phyloP scores from a whole-genome alignment of 2,113 vertebrate species.

The Hippolais icterina region DNA sequence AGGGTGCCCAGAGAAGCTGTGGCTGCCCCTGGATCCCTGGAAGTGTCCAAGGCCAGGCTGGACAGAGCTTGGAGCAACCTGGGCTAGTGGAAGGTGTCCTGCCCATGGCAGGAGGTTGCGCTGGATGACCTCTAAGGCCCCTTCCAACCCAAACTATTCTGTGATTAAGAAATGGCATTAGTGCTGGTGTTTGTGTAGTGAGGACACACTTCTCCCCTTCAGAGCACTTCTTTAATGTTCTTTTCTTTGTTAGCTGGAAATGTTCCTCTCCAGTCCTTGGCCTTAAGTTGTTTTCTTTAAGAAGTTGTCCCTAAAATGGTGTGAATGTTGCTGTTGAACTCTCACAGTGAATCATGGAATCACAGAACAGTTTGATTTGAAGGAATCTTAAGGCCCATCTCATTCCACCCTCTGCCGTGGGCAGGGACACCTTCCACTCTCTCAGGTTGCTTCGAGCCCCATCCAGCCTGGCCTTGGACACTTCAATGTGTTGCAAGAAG shows the following conservation, averaged over 20 bases:
- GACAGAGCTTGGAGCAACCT: rapidly evolving
- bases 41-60: not conserved
- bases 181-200: not conserved
- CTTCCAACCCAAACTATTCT: not conserved
- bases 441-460: not conserved
- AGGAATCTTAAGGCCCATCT: not conserved
- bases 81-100: not conserved
- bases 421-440: not conserved
- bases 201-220: not conserved
- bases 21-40: not conserved
- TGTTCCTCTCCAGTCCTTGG: not conserved
- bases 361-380: not conserved
- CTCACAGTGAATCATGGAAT: not conserved
- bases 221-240: not conserved
- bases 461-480: not conserved
- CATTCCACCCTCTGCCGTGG: not conserved
- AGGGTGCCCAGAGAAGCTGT: not conserved
- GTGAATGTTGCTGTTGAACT: not conserved
- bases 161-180: not conserved
- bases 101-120: not conserved
- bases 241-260: not conserved
- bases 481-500: not conserved
- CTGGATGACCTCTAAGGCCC: not conserved
- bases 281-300: not conserved
- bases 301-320: not conserved